Base-by-base conservation (phyloP, 1,140 invertebrate species). In the Heliconius hermathena region DNA sequence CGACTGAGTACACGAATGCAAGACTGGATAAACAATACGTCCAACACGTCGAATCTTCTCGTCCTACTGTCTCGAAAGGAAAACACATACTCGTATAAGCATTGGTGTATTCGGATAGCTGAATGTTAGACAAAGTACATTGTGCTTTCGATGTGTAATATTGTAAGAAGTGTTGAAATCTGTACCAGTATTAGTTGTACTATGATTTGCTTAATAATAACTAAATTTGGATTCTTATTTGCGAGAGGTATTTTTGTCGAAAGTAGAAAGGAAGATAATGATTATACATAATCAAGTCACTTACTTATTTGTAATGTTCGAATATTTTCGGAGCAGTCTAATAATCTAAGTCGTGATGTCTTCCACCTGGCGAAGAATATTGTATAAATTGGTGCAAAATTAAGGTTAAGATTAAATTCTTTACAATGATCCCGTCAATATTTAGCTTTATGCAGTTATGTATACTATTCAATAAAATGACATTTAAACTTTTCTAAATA, bases 341-440 rank as follows among this genome's bases (percentile, higher is more conserved):
- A 38, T 76, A 66, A 73, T 57, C 33, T 82, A 75, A 81, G 77
- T 81, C 82, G 74, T 85, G 73, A 82, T 77, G 84, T 85, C 84
- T 85, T 85, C 84, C 84, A 85, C 76, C 84, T 80, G 82, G 82
- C 79, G 80, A 77, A 74, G 74, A 83, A 77, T 79, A 66, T 78
- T 82, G 78, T 80, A 74, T 74, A 54, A 79, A 74, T 76, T 73
- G 73, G 73, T 80, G 79, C 79, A 80, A 76, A 77, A 73, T 76
- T 80, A 80, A 80, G 54, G 22, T 79, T 71, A 76, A 71, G 74
- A 76, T 41, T 41, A 71, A 76, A 76, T 71, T 22, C 29, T 26
- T 38, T 78, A 60, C 60, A 54, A 9, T 54, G 41, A 78, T 73
- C 71, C 49, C 49, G 46, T 79, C 41, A 71, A 20, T 41, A 66